Evolutionary conservation across 2,113 vertebrate genomes (phyloP).

Genomic region (Cololabis saira): DNA sequence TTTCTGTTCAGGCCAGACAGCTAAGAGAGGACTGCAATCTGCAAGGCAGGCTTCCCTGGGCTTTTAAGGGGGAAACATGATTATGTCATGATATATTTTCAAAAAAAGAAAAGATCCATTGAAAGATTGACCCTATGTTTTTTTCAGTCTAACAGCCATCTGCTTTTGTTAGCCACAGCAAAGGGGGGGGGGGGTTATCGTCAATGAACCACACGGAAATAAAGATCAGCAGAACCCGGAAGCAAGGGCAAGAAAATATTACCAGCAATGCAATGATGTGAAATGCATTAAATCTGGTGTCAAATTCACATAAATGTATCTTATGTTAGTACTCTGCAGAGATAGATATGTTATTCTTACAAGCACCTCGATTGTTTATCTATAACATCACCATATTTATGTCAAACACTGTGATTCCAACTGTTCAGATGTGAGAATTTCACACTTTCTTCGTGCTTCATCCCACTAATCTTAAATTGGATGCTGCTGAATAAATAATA

Average conservation of each 20-base stretch:
- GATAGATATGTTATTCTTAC: too few species aligned
- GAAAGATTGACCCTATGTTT: slow-evolving; percentile 78
- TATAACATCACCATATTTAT: too few species aligned
- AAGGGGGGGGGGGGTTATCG: too few species aligned
- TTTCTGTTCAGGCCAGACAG: slow-evolving; percentile 75
- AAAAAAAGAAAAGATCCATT: slow-evolving; percentile 82
- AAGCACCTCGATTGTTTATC: too few species aligned
- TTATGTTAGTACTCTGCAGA: too few species aligned
- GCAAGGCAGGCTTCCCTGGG: slow-evolving; percentile 78
- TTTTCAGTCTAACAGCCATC: slow-evolving; percentile 74
- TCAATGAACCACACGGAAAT: slow-evolving; percentile 70
- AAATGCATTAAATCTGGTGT: slow-evolving; percentile 23
- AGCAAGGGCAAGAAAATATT: slow-evolving; percentile 37
- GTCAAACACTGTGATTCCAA: too few species aligned
- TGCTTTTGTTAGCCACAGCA: slow-evolving; percentile 74
- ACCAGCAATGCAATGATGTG: slow-evolving; percentile 32
- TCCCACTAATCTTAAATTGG: too few species aligned
- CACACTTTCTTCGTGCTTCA: too few species aligned
- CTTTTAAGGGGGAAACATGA: slow-evolving; percentile 83
- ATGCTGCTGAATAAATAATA: too few species aligned
- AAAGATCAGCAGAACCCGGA: slow-evolving; percentile 30
- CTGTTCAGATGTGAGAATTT: too few species aligned
- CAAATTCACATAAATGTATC: slow-evolving; percentile 15
- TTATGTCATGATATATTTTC: slow-evolving; percentile 85
- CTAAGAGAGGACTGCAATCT: slow-evolving; percentile 71